Percentiles rank a stretch among this genome's conserved stretches.
Evolutionary conservation across 1,140 invertebrate genomes (phyloP).

Genomic region (Steinernema khuongi): DNA sequence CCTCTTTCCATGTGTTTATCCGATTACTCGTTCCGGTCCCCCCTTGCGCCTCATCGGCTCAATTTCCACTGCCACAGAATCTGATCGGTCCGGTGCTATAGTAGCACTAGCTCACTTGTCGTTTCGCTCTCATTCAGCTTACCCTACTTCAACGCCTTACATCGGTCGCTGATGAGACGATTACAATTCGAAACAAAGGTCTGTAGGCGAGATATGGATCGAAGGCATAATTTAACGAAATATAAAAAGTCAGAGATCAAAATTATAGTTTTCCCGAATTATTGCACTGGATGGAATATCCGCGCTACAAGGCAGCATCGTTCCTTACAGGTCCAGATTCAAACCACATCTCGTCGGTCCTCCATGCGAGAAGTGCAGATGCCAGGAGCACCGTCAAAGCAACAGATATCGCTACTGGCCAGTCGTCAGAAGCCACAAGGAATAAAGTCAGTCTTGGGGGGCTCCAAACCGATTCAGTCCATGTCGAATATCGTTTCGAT

Average conservation of each 20-base stretch:
- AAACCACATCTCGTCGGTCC: neutral
- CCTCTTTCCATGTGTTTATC: too few species aligned
- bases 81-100: too few species aligned
- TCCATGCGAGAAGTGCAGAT: neutral
- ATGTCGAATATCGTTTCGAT: neutral
- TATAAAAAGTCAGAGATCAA: too few species aligned
- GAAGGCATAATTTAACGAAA: neutral
- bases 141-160: too few species aligned
- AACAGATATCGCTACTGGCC: neutral
- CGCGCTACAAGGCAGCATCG: slow-evolving; percentile 2
- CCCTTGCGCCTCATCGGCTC: too few species aligned
- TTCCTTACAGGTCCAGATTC: slow-evolving; percentile 4
- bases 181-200: too few species aligned
- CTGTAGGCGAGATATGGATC: too few species aligned
- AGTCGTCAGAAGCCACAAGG: neutral
- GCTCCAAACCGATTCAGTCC: neutral
- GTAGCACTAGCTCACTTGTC: too few species aligned
- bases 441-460: neutral
- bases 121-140: too few species aligned
- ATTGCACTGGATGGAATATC: neutral
- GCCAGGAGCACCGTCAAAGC: neutral
- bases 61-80: too few species aligned
- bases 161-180: too few species aligned
- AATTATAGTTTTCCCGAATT: neutral
- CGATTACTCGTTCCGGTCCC: too few species aligned